These are phyloP conservation scores for Danio aesculapii DNA, from an alignment of 2,797 vertebrate genomes.

Conservation along the genomic window DNA sequence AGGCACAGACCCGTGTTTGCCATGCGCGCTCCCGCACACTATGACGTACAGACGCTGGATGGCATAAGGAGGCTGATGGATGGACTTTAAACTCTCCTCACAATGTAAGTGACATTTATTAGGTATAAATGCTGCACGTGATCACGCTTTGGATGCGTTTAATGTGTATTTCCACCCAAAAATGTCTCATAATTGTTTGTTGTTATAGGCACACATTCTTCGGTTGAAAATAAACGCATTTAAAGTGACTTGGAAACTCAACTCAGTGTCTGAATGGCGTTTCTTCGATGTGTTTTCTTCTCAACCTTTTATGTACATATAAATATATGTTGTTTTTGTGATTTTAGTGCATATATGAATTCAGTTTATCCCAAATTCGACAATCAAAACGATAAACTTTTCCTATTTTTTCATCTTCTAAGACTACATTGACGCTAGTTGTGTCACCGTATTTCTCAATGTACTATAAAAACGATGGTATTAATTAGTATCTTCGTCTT, in stretches of 20 bases:
- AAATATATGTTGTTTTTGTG: too few relatives aligned
- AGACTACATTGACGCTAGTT: background rate
- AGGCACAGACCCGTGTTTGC: constrained; percentile 61
- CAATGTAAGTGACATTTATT: constrained; percentile 21
- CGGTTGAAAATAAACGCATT: background rate
- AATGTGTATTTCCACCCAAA: background rate
- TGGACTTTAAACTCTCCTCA: background rate
- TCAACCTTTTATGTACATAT: background rate
- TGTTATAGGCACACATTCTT: background rate
- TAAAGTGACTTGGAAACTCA: background rate
- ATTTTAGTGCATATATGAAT: background rate
- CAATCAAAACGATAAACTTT: background rate
- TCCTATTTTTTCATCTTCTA: too few relatives aligned
- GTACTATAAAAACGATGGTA: too few relatives aligned
- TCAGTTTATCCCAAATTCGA: background rate
- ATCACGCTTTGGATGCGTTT: background rate
- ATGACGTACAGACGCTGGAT: background rate
- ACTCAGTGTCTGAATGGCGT: background rate
- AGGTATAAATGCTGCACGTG: background rate
- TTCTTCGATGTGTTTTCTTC: background rate
- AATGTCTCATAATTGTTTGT: too few relatives aligned
- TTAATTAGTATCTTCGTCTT: too few relatives aligned
- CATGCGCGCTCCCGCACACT: background rate
- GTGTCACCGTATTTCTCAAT: background rate
- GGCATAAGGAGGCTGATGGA: background rate